Conservation (phyloP, 64 coral and sea anemone species). For the Astreopora myriophthalma region DNA sequence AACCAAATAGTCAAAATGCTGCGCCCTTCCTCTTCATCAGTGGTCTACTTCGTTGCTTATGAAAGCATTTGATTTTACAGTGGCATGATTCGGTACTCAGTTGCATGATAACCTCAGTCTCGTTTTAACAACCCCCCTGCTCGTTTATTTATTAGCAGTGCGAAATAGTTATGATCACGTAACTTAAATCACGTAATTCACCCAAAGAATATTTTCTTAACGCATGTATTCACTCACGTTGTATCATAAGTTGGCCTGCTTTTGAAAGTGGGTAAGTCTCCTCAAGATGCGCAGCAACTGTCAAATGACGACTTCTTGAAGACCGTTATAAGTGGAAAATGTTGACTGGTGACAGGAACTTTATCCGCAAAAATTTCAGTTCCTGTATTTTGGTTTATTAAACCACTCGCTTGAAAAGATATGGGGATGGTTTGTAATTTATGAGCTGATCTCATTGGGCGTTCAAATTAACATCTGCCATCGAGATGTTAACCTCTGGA, state of each 20-base stretch:
- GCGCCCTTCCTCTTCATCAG: too few relatives aligned
- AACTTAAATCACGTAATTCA: background rate
- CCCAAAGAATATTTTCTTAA: background rate
- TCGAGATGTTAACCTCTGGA: background rate
- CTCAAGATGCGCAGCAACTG: background rate
- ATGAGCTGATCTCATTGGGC: background rate
- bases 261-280: background rate
- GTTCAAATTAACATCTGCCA: background rate
- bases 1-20: too few relatives aligned
- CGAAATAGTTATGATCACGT: too few relatives aligned
- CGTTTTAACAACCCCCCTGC: too few relatives aligned
- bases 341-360: background rate
- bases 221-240: background rate
- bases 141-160: background rate
- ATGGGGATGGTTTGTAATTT: background rate
- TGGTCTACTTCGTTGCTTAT: too few relatives aligned
- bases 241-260: background rate
- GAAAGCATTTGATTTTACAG: too few relatives aligned
- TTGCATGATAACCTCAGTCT: too few relatives aligned
- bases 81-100: too few relatives aligned
- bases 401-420: conserved; percentile 9
- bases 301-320: background rate
- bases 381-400: background rate
- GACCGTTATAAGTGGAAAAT: background rate
- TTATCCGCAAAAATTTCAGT: background rate